Evolutionary conservation across 2,113 vertebrate genomes (phyloP).

Genomic region (Colinus virginianus): DNA sequence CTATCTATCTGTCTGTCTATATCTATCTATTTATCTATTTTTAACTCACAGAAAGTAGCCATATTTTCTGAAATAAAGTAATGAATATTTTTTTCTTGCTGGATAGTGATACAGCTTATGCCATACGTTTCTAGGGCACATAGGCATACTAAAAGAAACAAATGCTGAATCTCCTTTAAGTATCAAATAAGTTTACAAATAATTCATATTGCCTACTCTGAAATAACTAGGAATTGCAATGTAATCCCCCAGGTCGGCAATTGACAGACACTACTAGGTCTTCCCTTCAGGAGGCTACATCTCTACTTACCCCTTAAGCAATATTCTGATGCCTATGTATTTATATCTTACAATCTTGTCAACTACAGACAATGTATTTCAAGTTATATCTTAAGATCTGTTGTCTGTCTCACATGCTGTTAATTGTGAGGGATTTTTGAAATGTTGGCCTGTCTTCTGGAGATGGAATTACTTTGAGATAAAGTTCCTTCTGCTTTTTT

Average conservation of each 20-base stretch:
- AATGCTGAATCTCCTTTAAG: neutral
- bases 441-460: constrained; percentile 20
- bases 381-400: constrained; percentile 45
- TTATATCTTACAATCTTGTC: constrained; percentile 38
- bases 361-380: constrained; percentile 43
- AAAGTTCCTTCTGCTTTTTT: neutral
- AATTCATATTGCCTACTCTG: neutral
- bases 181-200: constrained; percentile 5
- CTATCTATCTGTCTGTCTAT: too few species aligned
- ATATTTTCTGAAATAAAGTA: neutral
- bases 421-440: constrained; percentile 12
- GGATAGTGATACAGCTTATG: neutral
- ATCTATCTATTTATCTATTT: neutral
- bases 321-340: constrained; percentile 13
- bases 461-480: neutral
- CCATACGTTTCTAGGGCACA: neutral
- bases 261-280: constrained; percentile 58
- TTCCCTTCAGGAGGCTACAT: constrained; percentile 20
- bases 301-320: constrained; percentile 7
- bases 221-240: constrained; percentile 3
- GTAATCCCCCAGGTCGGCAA: neutral
- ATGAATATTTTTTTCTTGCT: neutral
- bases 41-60: neutral
- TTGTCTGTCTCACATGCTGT: constrained; percentile 24
- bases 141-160: neutral